Conservation (phyloP, 2,797 vertebrate species). For the Mormyrus proboscirostris region DNA sequence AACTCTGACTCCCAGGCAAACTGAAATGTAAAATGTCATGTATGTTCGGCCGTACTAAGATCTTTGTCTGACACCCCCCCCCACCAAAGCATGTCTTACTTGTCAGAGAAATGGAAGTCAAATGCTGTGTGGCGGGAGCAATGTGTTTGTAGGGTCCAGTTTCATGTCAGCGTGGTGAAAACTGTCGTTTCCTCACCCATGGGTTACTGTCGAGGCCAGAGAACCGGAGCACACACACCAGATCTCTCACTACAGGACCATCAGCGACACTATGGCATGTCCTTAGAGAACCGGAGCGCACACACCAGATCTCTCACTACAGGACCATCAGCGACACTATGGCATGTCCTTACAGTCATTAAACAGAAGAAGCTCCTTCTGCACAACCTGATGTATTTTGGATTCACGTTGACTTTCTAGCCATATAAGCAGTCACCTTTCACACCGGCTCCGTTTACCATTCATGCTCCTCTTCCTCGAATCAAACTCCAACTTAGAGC, state of each 20-base stretch:
- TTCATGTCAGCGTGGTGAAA: neutral
- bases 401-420: neutral
- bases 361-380: neutral
- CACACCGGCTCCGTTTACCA: neutral
- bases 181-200: neutral
- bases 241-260: no score
- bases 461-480: neutral
- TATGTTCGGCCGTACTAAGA: neutral
- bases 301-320: neutral
- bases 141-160: neutral
- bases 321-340: neutral
- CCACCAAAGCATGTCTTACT: neutral
- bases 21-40: constrained; percentile 23
- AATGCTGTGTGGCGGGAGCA: neutral
- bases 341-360: neutral
- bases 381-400: neutral
- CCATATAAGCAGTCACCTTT: neutral
- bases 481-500: neutral
- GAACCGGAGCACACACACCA: neutral
- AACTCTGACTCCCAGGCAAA: constrained; percentile 25
- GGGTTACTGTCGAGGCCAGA: neutral
- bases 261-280: no score
- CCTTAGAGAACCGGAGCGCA: no score
- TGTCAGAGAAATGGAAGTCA: constrained; percentile 3
- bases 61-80: neutral